These are phyloP conservation scores for Dynastes grantii DNA, from an alignment of 2,888 invertebrate species.

Conservation along the genomic window DNA sequence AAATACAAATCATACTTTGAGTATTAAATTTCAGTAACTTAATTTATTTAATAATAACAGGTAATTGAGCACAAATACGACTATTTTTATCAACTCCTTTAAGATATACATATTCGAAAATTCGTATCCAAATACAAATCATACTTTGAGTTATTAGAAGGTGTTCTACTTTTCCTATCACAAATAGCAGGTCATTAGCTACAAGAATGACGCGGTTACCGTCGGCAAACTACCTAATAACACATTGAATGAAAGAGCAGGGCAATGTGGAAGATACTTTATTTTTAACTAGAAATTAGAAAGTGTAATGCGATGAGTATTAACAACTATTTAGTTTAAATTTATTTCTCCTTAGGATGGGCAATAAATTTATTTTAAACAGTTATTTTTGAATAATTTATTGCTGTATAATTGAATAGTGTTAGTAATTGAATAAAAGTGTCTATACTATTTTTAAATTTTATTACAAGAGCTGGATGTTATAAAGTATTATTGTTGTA, in stretches of 20 bases:
- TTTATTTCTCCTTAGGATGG: neutral
- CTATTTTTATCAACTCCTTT: too few species aligned
- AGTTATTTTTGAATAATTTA: too few species aligned
- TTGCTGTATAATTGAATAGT: too few species aligned
- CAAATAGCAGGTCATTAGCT: conserved; percentile 4
- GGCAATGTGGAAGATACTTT: neutral
- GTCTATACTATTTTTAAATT: too few species aligned
- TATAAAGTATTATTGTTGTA: too few species aligned
- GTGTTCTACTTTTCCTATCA: neutral
- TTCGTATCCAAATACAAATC: neutral
- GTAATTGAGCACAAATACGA: too few species aligned
- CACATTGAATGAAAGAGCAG: neutral
- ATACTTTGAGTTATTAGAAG: neutral
- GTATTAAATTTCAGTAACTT: too few species aligned
- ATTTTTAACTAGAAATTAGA: neutral
- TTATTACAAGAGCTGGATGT: too few species aligned
- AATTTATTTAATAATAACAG: too few species aligned
- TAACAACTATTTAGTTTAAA: neutral
- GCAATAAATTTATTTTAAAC: too few species aligned
- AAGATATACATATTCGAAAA: too few species aligned
- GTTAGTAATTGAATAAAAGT: too few species aligned
- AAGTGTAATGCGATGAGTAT: neutral
- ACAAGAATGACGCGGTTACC: conserved; percentile 3
- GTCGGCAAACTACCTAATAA: neutral
- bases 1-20: neutral